These are phyloP conservation scores for Pediacus dermestoides DNA, from an alignment of 2,888 invertebrate species.

Conservation along the genomic window DNA sequence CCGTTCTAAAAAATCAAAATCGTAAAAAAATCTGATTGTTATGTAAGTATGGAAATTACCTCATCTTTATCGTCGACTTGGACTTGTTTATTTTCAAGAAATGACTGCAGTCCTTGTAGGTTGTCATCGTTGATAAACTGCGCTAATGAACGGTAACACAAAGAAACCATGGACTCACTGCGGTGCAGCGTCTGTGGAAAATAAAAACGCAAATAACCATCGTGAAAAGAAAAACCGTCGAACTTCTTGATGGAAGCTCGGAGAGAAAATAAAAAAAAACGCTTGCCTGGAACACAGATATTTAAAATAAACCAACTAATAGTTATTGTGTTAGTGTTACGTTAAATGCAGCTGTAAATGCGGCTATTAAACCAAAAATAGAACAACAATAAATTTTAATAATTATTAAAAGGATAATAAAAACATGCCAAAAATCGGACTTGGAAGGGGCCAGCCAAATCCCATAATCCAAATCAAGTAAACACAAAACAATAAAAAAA, in stretches of 20 bases:
- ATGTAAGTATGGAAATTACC: slow-evolving; percentile 51
- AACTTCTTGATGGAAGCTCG: neutral
- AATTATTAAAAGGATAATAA: too few relatives aligned
- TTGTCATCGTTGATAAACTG: slow-evolving; percentile 79
- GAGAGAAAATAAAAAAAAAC: neutral
- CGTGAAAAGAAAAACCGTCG: too few relatives aligned
- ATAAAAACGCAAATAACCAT: slow-evolving; percentile 35
- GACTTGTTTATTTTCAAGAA: slow-evolving; percentile 77
- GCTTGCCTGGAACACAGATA: too few relatives aligned
- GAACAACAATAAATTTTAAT: too few relatives aligned
- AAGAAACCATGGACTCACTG: slow-evolving; percentile 88
- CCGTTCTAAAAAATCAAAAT: slow-evolving; percentile 67
- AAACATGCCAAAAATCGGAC: too few relatives aligned
- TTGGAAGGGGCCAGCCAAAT: too few relatives aligned
- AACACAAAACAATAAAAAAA: too few relatives aligned
- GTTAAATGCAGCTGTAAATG: too few relatives aligned
- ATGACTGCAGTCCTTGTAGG: slow-evolving; percentile 72
- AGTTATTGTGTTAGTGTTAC: neutral
- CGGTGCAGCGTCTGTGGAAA: slow-evolving; percentile 86
- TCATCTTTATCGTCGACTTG: slow-evolving; percentile 86
- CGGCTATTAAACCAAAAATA: too few relatives aligned
- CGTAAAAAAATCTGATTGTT: slow-evolving; percentile 4
- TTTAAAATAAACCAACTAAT: neutral
- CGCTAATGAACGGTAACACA: slow-evolving; percentile 78
- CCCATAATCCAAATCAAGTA: too few relatives aligned